A percentile compares a stretch with the other conserved stretches of the same genome.
Evolutionary conservation across 1,140 invertebrate species (phyloP).

Genomic region (Cotesia glomerata): DNA sequence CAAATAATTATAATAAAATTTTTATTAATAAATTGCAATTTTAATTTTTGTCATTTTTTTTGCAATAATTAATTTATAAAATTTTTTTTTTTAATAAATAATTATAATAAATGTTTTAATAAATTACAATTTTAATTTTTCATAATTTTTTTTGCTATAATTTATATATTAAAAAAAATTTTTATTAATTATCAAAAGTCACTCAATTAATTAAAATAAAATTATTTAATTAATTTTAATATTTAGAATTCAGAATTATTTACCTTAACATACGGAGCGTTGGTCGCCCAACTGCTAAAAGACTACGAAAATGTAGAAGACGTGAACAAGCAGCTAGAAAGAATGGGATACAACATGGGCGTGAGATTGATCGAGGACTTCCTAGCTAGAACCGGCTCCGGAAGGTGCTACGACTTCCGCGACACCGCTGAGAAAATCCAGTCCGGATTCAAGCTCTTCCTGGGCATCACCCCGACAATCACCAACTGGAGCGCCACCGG

Average conservation of each 20-base stretch:
- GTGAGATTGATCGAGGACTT: slow-evolving; percentile 97
- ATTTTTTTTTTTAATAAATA: not conserved
- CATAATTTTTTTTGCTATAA: too few species aligned
- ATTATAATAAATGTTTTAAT: too few species aligned
- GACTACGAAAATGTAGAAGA: slow-evolving; percentile 98
- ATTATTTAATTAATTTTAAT: not conserved
- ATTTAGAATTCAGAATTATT: slow-evolving; percentile 94
- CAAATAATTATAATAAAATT: too few species aligned
- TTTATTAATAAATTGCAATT: too few species aligned
- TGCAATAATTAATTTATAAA: not conserved
- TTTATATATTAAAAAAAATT: not conserved
- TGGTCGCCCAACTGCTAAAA: slow-evolving; percentile 95
- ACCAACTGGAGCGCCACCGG: slow-evolving; percentile 92
- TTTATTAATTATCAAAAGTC: not conserved
- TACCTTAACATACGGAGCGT: slow-evolving; percentile 95
- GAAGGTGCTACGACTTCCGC: slow-evolving; percentile 92
- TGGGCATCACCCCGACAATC: slow-evolving; percentile 89
- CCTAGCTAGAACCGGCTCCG: slow-evolving; percentile 87
- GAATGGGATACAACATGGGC: slow-evolving; percentile 98
- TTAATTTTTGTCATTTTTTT: too few species aligned
- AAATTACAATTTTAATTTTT: too few species aligned
- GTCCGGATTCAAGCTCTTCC: slow-evolving; percentile 85
- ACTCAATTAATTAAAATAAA: not conserved
- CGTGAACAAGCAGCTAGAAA: slow-evolving; percentile 91
- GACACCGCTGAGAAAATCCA: slow-evolving; percentile 98